A percentile compares a stretch with the other conserved stretches of the same genome.
Evolutionary conservation across 2,113 vertebrate species (phyloP).

Genomic region (Sorex araneus): DNA sequence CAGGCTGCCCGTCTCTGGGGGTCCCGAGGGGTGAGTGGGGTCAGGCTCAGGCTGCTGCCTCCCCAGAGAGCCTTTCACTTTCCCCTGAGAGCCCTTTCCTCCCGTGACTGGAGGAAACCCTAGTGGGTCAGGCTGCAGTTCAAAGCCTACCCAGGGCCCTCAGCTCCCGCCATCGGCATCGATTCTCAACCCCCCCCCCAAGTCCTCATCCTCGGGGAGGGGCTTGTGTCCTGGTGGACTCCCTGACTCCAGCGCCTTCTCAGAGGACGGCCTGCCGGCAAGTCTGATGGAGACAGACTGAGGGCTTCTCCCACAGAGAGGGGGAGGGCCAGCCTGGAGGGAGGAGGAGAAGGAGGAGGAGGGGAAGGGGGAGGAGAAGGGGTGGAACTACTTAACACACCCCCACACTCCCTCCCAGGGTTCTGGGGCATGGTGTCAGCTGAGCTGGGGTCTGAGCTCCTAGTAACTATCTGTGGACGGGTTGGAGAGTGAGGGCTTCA

Average conservation of each 20-base stretch:
- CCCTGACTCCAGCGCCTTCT: not conserved
- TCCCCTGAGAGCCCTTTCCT: slow-evolving; percentile 31
- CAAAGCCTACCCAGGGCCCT: slow-evolving; percentile 65
- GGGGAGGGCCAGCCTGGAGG: not conserved
- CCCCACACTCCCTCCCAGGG: not conserved
- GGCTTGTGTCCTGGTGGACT: not conserved
- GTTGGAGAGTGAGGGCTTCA: no score
- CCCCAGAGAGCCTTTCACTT: slow-evolving; percentile 48
- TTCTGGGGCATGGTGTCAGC: not conserved
- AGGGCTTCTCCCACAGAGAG: not conserved
- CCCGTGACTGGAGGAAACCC: slow-evolving; percentile 53
- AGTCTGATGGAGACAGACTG: slow-evolving; percentile 67
- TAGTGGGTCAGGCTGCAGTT: slow-evolving; percentile 38
- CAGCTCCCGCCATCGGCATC: slow-evolving; percentile 12
- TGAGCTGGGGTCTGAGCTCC: not conserved
- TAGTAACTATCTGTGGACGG: no score
- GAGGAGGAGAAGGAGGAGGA: no score
- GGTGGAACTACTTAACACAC: no score
- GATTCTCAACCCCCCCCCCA: slow-evolving; percentile 55
- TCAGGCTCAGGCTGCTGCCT: slow-evolving; percentile 43
- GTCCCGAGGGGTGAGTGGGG: slow-evolving; percentile 52
- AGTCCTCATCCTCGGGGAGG: not conserved
- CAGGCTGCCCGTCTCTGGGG: not conserved
- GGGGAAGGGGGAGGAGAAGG: no score
- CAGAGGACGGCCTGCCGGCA: slow-evolving; percentile 55